These are phyloP conservation scores for Pagrus major DNA, from an alignment of 2,113 vertebrate genomes.

Conservation along the genomic window DNA sequence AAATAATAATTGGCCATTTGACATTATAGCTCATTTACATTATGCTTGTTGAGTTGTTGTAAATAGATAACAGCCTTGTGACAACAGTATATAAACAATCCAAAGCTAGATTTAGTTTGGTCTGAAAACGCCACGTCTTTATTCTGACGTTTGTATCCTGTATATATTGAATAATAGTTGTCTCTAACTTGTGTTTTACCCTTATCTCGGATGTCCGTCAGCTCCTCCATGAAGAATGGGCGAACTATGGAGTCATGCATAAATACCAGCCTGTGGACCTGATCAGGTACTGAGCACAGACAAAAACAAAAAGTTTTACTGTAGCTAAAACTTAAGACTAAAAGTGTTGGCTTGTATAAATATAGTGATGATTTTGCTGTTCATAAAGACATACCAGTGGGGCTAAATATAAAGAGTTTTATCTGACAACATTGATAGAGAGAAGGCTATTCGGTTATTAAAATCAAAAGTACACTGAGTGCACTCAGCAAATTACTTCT, in stretches of 20 bases:
- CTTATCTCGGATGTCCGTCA: slow-evolving; percentile 67
- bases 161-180: background rate
- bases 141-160: background rate
- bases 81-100: background rate
- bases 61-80: background rate
- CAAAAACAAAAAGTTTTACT: background rate
- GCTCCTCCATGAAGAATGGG: slow-evolving; percentile 97
- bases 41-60: no score
- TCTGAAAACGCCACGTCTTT: background rate
- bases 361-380: background rate
- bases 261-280: slow-evolving; percentile 97
- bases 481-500: background rate
- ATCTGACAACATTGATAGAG: background rate
- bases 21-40: background rate
- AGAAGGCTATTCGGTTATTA: background rate
- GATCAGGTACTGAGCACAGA: slow-evolving; percentile 88
- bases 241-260: slow-evolving; percentile 95
- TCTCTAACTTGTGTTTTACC: background rate
- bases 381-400: background rate
- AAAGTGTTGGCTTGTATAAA: background rate
- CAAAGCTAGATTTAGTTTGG: background rate
- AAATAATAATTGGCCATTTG: no score
- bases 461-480: background rate
- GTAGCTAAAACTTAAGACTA: background rate
- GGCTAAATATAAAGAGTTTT: background rate